Base-by-base conservation (phyloP, 2,113 vertebrate genomes). In the Tragelaphus strepsiceros region DNA sequence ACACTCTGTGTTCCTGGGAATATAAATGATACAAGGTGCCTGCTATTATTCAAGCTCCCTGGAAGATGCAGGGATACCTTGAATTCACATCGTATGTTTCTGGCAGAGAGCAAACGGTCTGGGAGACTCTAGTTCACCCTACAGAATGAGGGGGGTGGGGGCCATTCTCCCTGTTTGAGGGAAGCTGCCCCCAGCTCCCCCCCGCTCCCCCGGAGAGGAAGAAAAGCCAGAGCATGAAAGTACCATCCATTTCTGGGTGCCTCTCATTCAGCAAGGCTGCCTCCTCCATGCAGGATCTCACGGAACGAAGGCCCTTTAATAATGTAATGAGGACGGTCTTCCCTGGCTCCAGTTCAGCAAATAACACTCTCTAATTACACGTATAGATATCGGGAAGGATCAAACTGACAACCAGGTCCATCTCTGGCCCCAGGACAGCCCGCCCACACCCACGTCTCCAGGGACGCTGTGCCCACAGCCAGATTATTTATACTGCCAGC, bases 371-470 rank as follows among this genome's bases (percentile, higher is more conserved):
- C 2, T 46, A 61, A 78, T 82, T 30, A 95, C 51, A 46, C 15
- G 19, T 17, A 81, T 0, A 88, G 90, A 13, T n/a, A 64, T 6
- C 17, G 0, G 46, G 46, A 67, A 88, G 81, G 85, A 84, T 2
- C 1, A 0, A 28, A 51, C 83, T 89, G 61, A 91, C 78, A 74
- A 16, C 17, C 84, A 77, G 74, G 83, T 28, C 81, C 95, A 61
- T 19, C 78, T 89, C 94, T 88, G 56, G 90, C 24, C 49, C 59
- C 54, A 17, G 64, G 96, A 61, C 21, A 61, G 67, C 93, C 93
- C 67, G 24, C 89, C 77, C 74, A 59, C 53, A 53, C 9, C 13
- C 1, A 9, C 51, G 16, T 85, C 91, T 92, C 85, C 28, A 78
- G 43, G 81, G 90, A 83, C 21, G 54, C 62, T 8, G 15, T 85